Conservation (phyloP, 2,113 vertebrate genomes). For the Prolemur simus region DNA sequence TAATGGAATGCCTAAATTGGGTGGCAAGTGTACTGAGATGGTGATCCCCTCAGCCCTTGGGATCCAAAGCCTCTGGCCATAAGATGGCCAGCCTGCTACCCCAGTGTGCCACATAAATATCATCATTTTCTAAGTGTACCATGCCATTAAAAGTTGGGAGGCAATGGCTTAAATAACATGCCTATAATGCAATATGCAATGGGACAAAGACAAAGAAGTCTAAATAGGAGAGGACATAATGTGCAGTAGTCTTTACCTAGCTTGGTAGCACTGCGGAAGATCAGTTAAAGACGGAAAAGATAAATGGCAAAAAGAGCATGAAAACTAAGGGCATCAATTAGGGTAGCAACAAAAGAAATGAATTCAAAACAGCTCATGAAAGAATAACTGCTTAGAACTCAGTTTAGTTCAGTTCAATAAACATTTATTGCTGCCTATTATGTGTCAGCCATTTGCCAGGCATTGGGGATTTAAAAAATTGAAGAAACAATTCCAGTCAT, state of each 20-base stretch:
- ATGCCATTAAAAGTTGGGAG: not conserved
- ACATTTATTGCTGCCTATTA: conserved; percentile 26
- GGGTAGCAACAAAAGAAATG: not conserved
- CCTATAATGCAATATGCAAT: not conserved
- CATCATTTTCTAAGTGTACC: not conserved
- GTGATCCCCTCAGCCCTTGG: not conserved
- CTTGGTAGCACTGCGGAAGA: not conserved
- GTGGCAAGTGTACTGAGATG: not conserved
- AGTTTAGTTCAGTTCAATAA: conserved; percentile 28
- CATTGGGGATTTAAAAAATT: conserved; percentile 34
- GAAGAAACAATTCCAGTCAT: conserved; percentile 26
- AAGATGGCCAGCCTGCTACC: not conserved
- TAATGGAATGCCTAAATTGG: not conserved
- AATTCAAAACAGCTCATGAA: conserved; percentile 31
- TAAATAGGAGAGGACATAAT: not conserved
- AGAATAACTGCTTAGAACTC: conserved; percentile 47
- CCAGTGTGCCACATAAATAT: not conserved
- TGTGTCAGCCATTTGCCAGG: not conserved
- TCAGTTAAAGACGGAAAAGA: not conserved
- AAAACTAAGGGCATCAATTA: not conserved
- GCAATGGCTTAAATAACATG: not conserved
- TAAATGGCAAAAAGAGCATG: not conserved
- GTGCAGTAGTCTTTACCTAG: not conserved
- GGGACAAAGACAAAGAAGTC: not conserved
- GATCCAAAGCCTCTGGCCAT: not conserved